Conservation (phyloP, 1,140 invertebrate genomes). For the Trachelipus rathkii region DNA sequence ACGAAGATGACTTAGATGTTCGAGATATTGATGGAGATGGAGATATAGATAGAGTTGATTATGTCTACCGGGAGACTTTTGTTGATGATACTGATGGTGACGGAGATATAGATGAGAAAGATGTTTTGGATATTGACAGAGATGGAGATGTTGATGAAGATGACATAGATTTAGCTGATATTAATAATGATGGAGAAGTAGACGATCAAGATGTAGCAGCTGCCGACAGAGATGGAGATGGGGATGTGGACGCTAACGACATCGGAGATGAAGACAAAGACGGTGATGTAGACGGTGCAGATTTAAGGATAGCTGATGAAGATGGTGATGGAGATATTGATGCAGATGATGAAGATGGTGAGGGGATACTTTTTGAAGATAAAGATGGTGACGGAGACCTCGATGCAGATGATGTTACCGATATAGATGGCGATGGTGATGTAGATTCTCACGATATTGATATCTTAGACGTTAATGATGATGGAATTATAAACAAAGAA, state of each 20-base stretch:
- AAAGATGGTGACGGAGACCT: conserved; percentile 12
- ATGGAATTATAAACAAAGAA: conserved; percentile 40
- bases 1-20: conserved; percentile 27
- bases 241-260: conserved; percentile 26
- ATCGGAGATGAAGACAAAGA: conserved; percentile 26
- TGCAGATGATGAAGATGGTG: conserved; percentile 30
- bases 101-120: conserved; percentile 36
- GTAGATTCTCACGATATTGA: conserved; percentile 36
- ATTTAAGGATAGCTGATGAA: conserved; percentile 24
- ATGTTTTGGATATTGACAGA: conserved; percentile 31
- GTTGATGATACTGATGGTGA: conserved; percentile 37
- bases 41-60: conserved; percentile 37
- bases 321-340: conserved; percentile 21
- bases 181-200: conserved; percentile 27
- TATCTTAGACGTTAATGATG: conserved; percentile 38
- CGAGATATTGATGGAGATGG: conserved; percentile 40
- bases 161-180: conserved; percentile 24
- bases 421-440: conserved; percentile 39
- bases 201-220: conserved; percentile 17
- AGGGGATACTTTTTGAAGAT: conserved; percentile 25
- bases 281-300: conserved; percentile 25
- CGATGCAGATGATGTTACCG: conserved; percentile 37
- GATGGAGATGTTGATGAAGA: conserved; percentile 37
- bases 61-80: conserved; percentile 20
- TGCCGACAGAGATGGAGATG: conserved; percentile 33